Evolutionary conservation across 2,113 vertebrate genomes (phyloP).

Genomic region (Otus sunia): DNA sequence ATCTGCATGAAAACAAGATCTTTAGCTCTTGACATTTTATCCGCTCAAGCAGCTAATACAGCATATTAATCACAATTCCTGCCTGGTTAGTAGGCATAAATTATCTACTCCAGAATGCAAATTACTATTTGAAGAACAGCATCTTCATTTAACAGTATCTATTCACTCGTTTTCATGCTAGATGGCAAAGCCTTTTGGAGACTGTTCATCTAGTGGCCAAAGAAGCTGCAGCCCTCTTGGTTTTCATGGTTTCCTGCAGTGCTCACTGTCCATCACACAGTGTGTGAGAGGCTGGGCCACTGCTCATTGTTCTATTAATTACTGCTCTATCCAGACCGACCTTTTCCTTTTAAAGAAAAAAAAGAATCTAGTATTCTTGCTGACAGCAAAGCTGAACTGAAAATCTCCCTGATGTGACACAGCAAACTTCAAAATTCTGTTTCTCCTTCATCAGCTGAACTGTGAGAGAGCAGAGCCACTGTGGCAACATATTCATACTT

Average conservation of each 20-base stretch:
- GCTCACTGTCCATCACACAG: neutral
- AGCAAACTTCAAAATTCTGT: neutral
- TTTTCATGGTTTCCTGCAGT: neutral
- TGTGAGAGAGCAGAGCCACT: neutral
- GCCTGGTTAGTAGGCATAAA: neutral
- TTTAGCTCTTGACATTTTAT: conserved; percentile 35
- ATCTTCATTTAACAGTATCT: neutral
- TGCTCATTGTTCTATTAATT: neutral
- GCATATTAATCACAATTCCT: conserved; percentile 18
- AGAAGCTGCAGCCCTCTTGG: neutral
- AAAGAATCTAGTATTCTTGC: neutral
- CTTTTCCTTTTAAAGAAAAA: neutral
- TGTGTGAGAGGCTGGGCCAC: neutral
- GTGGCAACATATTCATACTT: neutral
- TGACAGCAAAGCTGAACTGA: neutral
- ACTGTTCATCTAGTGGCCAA: neutral
- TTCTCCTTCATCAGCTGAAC: neutral
- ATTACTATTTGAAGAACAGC: neutral
- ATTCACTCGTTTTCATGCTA: neutral
- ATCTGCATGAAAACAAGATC: conserved; percentile 35
- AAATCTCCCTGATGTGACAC: neutral
- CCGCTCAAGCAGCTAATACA: conserved; percentile 1
- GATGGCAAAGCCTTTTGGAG: neutral
- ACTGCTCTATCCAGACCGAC: neutral
- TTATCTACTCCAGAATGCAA: neutral